A percentile compares a stretch with the other conserved stretches of the same genome.
Evolutionary conservation across 2,888 invertebrate species (phyloP).

Genomic region (Himalopsyche anomala): DNA sequence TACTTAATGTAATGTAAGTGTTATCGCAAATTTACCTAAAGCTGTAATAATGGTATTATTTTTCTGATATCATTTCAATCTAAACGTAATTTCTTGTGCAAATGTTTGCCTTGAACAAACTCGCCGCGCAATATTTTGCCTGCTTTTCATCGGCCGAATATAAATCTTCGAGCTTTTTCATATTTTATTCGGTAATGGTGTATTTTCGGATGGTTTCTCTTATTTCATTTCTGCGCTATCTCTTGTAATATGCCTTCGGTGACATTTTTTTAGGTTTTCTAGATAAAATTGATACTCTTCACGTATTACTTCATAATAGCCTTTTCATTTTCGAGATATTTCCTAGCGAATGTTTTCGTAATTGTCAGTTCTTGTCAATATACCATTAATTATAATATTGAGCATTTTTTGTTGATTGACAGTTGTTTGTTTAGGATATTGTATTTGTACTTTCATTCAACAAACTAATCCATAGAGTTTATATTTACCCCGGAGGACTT

Average conservation of each 20-base stretch:
- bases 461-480: too few relatives aligned
- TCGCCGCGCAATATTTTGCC: slow-evolving; percentile 8
- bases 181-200: slow-evolving; percentile 2
- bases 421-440: too few relatives aligned
- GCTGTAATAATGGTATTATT: slow-evolving; percentile 34
- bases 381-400: too few relatives aligned
- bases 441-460: too few relatives aligned
- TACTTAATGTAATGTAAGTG: slow-evolving; percentile 24
- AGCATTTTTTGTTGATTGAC: too few relatives aligned
- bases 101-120: slow-evolving; percentile 18
- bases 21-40: slow-evolving; percentile 22
- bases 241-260: not conserved
- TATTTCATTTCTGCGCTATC: slow-evolving; percentile 5
- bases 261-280: not conserved
- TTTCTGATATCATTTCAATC: slow-evolving; percentile 30
- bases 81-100: slow-evolving; percentile 21
- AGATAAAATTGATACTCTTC: slow-evolving; percentile 6
- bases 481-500: too few relatives aligned
- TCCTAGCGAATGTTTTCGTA: too few relatives aligned
- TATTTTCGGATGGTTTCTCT: slow-evolving; percentile 11
- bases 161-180: slow-evolving; percentile 25
- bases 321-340: not conserved
- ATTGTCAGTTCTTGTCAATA: too few relatives aligned
- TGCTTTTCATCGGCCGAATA: not conserved
- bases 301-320: not conserved